Base-by-base conservation (phyloP, 1,140 invertebrate genomes). In the Ooceraea biroi region DNA sequence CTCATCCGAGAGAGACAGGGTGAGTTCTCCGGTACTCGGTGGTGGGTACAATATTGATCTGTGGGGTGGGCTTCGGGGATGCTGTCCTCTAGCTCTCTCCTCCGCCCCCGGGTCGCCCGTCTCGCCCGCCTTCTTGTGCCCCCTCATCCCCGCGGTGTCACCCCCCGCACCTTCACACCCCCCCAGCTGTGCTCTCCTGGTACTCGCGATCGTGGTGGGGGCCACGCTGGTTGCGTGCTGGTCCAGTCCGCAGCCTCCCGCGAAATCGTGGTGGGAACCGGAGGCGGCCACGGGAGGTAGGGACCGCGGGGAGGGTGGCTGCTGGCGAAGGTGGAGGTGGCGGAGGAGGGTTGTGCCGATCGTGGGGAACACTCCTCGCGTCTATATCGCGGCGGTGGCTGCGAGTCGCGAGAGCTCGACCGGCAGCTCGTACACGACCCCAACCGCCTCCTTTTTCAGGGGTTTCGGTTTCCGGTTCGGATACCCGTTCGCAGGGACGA, bases 1-100 rank as follows among this genome's bases (percentile, higher is more conserved):
- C 36, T 48, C 50, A 44, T 22, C n/a, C 36, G 72, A 66, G 14
- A 22, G 86, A 83, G 72, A 60, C 41, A 36, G 76, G 25, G 44
- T 50, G 61, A 55, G 48, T 83, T 86, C 84, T 86, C 80, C 80
- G 87, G 87, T 86, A 74, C 84, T 86, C 57, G 87, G 91, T 87
- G 85, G 87, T 92, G 89, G 91, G 90, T 82, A 92, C 90, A 94
- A 93, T 94, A 94, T 94, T 94, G 93, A 93, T 94, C 93, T 92
- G 93, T 92, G 90, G 91, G 92, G 92, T 93, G 92, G 91, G 91
- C 91, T 93, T 92, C 87, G 88, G 89, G 90, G 91, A 90, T 90
- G 89, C 89, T 90, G 88, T 85, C 78, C 86, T 85, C 86, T 74
- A 61, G 71, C 52, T 46, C 84, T 86, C 87, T 68, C 82, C 65